Evolutionary conservation across 1,140 invertebrate species (phyloP), one percentile per base, ranked within the genome.

Genomic region (Polypedilum pembai): DNA sequence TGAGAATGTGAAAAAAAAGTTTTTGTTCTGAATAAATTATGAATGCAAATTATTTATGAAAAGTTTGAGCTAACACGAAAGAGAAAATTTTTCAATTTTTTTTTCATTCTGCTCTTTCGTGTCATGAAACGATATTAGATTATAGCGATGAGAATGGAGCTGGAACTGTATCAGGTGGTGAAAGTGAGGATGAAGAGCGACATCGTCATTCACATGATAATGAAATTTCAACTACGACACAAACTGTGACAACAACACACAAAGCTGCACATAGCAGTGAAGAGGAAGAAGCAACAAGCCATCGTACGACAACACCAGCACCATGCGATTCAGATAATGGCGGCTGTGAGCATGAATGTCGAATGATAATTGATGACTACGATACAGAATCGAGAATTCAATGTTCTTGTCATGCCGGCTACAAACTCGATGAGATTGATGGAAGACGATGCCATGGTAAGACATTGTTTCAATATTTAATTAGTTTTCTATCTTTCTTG

Each of bases 321-420:
- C 40, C 66, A 45, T 82, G 81, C 73, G 80, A 78, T 0, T 56
- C 77, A 8, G 79, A 82, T 66, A 77, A 76, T 21, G 80, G 80
- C 5, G 80, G 80, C 4, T 83, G 82, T 75, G 80, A 78, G 7
- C 82, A 83, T 3, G 78, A 81, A 18, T 83, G 82, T 73, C 75
- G 78, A 73, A 76, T 81, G 20, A 75, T 82, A 5, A 74, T 80
- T 1, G 79, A 78, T 63, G 78, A 79, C 0, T 78, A 79, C 72
- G 80, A 81, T 33, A 79, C 79, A 72, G 79, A 79, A 15, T 79
- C 80, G 12, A 75, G 79, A 0, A 74, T 80, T 1, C 76, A 78
- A 33, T 82, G 82, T 41, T 78, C 77, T 41, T 83, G 82, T 74
- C 76, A 76, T 45, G 72, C 76, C 4, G 82, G 82, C 0, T 83